Percentiles rank a stretch among this genome's conserved stretches.
Conservation (phyloP, 1,140 invertebrate species). For the Cyclina sinensis region DNA sequence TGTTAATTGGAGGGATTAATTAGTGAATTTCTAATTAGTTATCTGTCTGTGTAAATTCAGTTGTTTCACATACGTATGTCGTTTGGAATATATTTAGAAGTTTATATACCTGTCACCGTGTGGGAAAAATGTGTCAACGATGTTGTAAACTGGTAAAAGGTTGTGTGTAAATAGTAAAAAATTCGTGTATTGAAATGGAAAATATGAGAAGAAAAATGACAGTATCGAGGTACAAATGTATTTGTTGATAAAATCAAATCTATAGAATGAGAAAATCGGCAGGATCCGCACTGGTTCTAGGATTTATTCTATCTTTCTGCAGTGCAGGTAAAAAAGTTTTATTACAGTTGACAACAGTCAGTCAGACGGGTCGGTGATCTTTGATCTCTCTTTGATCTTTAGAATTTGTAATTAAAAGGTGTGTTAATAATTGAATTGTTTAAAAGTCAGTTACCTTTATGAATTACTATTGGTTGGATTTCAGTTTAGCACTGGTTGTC, state of each 20-base stretch:
- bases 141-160: slow-evolving; percentile 26
- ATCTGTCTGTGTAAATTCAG: neutral
- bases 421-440: too few species aligned
- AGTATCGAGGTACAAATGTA: slow-evolving; percentile 60
- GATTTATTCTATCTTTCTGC: slow-evolving; percentile 47
- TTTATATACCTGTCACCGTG: slow-evolving; percentile 21
- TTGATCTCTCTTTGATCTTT: slow-evolving; percentile 48
- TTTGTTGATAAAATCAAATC: slow-evolving; percentile 12
- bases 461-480: too few species aligned
- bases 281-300: neutral
- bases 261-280: slow-evolving; percentile 45
- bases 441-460: too few species aligned
- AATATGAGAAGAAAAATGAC: slow-evolving; percentile 51
- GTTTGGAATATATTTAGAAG: neutral
- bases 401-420: slow-evolving; percentile 16
- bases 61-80: neutral
- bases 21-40: neutral
- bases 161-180: slow-evolving; percentile 40
- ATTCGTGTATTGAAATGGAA: slow-evolving; percentile 50
- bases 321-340: slow-evolving; percentile 40
- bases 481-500: too few species aligned
- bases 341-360: neutral
- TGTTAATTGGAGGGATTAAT: slow-evolving; percentile 38
- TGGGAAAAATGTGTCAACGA: slow-evolving; percentile 46
- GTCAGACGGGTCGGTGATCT: neutral